These are phyloP conservation scores for Trachymyrmex septentrionalis DNA, from an alignment of 1,140 invertebrate genomes.

Conservation along the genomic window DNA sequence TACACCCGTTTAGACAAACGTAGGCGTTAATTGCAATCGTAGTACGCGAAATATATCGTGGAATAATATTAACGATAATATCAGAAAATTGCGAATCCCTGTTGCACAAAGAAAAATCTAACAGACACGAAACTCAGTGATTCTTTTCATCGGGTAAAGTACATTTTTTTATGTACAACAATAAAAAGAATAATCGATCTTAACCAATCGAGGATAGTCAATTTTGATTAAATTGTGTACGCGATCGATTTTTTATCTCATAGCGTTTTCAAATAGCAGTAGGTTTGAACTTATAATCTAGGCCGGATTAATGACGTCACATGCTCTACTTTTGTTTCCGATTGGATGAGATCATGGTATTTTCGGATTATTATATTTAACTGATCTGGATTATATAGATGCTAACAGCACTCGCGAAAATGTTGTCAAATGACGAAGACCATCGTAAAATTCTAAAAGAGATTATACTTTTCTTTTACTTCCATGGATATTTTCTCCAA, in stretches of 20 bases:
- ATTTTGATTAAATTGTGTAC: neutral
- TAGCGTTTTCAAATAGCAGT: no score
- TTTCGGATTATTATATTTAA: no score
- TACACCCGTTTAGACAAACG: constrained; percentile 33
- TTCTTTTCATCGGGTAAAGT: neutral
- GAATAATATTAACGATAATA: neutral
- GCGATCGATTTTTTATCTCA: neutral
- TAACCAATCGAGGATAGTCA: neutral
- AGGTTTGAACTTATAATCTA: no score
- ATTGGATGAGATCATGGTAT: no score
- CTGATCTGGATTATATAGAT: no score
- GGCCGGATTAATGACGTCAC: no score
- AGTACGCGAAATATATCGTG: neutral
- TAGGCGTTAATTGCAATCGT: constrained; percentile 51
- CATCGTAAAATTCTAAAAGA: neutral
- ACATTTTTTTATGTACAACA: neutral
- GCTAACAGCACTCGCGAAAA: no score
- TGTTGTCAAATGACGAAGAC: neutral
- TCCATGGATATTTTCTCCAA: no score
- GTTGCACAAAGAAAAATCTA: neutral
- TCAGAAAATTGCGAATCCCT: neutral
- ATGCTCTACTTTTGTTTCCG: no score
- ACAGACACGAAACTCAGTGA: neutral
- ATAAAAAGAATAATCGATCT: neutral
- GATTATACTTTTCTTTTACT: no score